Base-by-base conservation (phyloP, 2,888 invertebrate species). In the Troilus luridus region DNA sequence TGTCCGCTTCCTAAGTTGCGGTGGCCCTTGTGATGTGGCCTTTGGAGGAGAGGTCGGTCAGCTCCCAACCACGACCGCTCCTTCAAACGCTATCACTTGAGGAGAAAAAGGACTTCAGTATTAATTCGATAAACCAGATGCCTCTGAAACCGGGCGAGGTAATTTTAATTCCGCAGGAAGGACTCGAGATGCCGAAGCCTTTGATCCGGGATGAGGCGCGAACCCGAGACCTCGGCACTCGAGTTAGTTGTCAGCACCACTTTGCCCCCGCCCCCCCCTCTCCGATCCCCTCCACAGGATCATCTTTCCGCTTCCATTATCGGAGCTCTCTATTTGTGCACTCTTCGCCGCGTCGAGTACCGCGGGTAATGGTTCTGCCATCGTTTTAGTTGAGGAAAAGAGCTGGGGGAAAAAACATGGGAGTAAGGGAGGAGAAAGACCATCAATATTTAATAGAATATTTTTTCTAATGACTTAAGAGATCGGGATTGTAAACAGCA, bases 261-360 rank as follows among this genome's bases (percentile, higher is more conserved):
- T 81, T 81, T 67, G 41, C 41, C 41, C 41, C 41, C 41, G 2
- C 41, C 60, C 8, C n/a, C 17, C 60, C 1, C n/a, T n/a, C n/a
- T n/a, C n/a, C 60, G 21, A 41, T 10, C 81, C 2, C 21, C 21
- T 54, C 81, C 14, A 1, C 41, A 21, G 85, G 85, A 21, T 56
- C 85, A n/a, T n/a, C 56, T 85, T 56, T 85, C 85, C 21, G 56
- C 56, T 85, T 58, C 85, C 85, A 58, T 85, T 85, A 77, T 77
- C 27, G 72, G 72, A 17, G 19, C 27, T 41, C 72, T 27, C 72
- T 77, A 77, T 77, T 77, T 77, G 72, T 17, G 19, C 72, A 77
- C 67, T 67, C n/a, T 64, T 64, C 67, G 24, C 67, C 14, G 67
- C 67, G 67, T 67, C 27, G 24, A 67, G 67, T 67, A 24, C 72